Evolutionary conservation across 2,797 vertebrate species (phyloP).

Genomic region (Avahi laniger): DNA sequence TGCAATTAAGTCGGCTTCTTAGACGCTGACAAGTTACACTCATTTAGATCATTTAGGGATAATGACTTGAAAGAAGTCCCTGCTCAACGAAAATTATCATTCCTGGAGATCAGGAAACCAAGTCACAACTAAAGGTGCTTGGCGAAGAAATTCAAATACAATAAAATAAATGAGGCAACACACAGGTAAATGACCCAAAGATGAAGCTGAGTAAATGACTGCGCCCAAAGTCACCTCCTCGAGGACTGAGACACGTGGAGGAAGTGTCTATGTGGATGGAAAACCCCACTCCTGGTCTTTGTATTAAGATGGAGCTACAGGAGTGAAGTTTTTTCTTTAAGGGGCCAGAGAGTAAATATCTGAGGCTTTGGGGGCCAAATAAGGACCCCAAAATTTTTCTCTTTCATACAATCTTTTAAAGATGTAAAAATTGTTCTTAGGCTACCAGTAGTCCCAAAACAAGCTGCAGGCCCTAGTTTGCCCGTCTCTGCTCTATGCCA

Average conservation of each 20-base stretch:
- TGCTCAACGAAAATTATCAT: not conserved
- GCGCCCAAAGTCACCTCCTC: not conserved
- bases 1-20: not conserved
- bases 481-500: not conserved
- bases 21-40: not conserved
- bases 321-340: not conserved
- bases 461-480: not conserved
- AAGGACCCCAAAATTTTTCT: not conserved
- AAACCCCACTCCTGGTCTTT: not conserved
- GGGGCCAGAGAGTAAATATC: not conserved
- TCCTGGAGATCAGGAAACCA: not conserved
- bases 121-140: not conserved
- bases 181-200: not conserved
- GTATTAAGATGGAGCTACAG: not conserved
- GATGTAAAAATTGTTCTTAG: not conserved
- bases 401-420: not conserved
- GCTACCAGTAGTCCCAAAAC: not conserved
- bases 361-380: not conserved
- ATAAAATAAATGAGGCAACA: not conserved
- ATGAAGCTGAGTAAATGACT: not conserved
- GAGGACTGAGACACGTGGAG: not conserved
- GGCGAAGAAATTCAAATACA: not conserved
- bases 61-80: not conserved
- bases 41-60: too few species aligned
- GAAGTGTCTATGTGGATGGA: accelerated